Evolutionary conservation across 2,888 invertebrate genomes (phyloP).

Genomic region (Caenorhabditis virilis): DNA sequence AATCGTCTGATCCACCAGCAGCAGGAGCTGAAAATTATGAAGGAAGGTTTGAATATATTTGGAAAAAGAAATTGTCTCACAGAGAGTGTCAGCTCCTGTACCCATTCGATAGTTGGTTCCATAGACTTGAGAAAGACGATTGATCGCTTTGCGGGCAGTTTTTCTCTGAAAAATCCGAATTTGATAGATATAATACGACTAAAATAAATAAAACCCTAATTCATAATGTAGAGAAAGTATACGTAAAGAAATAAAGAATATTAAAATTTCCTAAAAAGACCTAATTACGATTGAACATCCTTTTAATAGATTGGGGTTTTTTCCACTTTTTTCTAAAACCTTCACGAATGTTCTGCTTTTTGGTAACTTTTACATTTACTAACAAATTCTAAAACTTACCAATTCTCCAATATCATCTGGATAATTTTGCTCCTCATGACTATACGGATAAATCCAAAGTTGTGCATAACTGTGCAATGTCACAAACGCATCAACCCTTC

Average conservation of each 20-base stretch:
- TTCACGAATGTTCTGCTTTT: too few species aligned
- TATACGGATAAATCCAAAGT: conserved; percentile 68
- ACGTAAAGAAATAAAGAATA: too few species aligned
- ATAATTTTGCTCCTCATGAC: conserved; percentile 57
- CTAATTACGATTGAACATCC: too few species aligned
- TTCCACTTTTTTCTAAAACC: too few species aligned
- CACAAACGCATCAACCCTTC: conserved; percentile 66
- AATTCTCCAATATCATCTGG: conserved; percentile 64
- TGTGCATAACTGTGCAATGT: conserved; percentile 68
- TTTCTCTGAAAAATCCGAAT: conserved; percentile 41
- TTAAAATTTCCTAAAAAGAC: too few species aligned
- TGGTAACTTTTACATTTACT: not conserved
- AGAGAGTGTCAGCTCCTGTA: conserved; percentile 65
- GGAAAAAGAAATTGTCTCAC: conserved; percentile 25
- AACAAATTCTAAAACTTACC: conserved; percentile 36
- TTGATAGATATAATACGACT: conserved; percentile 6
- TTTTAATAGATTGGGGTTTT: too few species aligned
- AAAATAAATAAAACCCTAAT: too few species aligned
- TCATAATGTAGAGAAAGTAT: too few species aligned
- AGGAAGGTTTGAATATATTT: not conserved
- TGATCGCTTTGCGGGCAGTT: conserved; percentile 57
- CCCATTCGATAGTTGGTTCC: conserved; percentile 65
- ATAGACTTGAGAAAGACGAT: conserved; percentile 52
- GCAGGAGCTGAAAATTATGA: conserved; percentile 51
- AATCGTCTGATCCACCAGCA: conserved; percentile 66